phyloP scores from a whole-genome alignment of 2,888 invertebrate species.

The Erebia epiphron region DNA sequence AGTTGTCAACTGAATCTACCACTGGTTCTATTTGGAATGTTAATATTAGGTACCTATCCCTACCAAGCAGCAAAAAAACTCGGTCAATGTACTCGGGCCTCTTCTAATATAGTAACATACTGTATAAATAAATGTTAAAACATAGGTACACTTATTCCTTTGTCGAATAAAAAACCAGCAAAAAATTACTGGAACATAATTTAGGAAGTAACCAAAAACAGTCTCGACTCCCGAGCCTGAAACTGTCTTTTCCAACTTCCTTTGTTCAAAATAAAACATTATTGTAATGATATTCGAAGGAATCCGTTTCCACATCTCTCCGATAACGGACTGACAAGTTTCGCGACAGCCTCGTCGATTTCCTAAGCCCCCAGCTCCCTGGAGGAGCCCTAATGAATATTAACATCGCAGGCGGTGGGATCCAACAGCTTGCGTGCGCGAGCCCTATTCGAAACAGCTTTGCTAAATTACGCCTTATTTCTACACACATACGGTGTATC shows the following conservation, averaged over 20 bases:
- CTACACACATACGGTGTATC: not conserved
- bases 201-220: not conserved
- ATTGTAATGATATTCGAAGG: constrained; percentile 25
- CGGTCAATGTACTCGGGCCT: no score
- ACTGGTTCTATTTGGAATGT: no score
- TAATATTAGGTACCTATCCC: no score
- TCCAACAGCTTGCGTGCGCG: constrained; percentile 50
- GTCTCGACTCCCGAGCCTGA: no score
- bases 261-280: constrained; percentile 21
- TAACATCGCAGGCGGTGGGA: constrained; percentile 59
- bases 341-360: constrained; percentile 59
- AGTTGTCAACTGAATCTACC: no score
- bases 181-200: not conserved
- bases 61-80: no score
- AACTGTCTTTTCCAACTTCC: constrained; percentile 6
- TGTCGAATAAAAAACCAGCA: no score
- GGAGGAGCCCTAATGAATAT: constrained; percentile 73
- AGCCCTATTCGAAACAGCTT: constrained; percentile 17
- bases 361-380: constrained; percentile 57
- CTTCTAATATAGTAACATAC: no score
- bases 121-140: no score
- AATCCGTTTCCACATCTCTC: constrained; percentile 29
- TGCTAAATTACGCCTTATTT: constrained; percentile 22
- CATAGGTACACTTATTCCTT: no score
- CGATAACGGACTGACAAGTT: constrained; percentile 45